Percentiles rank a stretch among this genome's conserved stretches.
Conservation (phyloP, 1,140 invertebrate genomes). For the Brachionus sp. region DNA sequence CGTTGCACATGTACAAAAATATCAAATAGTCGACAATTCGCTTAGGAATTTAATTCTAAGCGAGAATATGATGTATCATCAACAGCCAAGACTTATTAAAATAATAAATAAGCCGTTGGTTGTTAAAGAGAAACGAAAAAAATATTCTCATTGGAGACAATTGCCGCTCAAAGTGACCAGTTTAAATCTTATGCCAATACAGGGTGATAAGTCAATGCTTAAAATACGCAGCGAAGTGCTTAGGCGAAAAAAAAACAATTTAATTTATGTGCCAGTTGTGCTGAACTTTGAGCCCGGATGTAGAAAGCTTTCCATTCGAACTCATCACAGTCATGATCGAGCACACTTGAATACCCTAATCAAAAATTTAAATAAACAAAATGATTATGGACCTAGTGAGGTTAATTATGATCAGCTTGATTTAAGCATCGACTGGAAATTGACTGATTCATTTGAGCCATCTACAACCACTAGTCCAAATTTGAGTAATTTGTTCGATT, state of each 20-base stretch:
- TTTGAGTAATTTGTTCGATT: not conserved
- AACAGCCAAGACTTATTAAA: not conserved
- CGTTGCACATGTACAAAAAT: not conserved
- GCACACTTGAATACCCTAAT: not conserved
- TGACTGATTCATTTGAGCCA: not conserved
- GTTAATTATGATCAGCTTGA: not conserved
- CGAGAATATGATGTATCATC: not conserved
- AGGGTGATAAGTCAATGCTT: slow-evolving; percentile 1
- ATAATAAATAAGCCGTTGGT: not conserved
- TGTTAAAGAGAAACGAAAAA: not conserved
- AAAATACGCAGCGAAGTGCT: slow-evolving; percentile 5
- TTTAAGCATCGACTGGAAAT: not conserved
- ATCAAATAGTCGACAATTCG: slow-evolving; percentile 7
- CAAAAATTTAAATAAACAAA: not conserved
- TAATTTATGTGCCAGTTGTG: slow-evolving; percentile 17
- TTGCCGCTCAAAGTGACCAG: not conserved
- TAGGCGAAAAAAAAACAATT: not conserved
- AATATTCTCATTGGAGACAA: not conserved
- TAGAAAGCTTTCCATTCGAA: not conserved
- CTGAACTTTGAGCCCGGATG: not conserved
- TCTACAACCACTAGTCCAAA: not conserved
- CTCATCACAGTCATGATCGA: not conserved
- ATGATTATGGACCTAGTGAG: not conserved
- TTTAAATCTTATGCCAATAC: slow-evolving; percentile 8
- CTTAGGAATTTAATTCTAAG: not conserved